phyloP scores from a whole-genome alignment of 2,888 invertebrate genomes.

The Acanthococcus lagerstroemiae region DNA sequence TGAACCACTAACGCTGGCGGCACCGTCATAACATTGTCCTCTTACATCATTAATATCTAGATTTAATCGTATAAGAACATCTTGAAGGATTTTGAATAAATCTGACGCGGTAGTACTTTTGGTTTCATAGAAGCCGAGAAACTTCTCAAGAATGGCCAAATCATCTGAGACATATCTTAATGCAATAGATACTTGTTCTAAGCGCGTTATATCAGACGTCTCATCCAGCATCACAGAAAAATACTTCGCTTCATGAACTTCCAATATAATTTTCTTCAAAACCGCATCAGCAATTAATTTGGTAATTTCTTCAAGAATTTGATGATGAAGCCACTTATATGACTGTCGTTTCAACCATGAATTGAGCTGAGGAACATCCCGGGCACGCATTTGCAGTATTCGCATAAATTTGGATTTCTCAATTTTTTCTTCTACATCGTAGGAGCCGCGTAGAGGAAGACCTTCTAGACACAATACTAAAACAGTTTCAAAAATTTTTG shows the following conservation, averaged over 20 bases:
- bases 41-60: neutral
- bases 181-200: neutral
- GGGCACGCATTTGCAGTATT: neutral
- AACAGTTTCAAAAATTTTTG: neutral
- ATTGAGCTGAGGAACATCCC: neutral
- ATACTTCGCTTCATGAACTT: neutral
- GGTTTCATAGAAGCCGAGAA: neutral
- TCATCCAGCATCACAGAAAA: neutral
- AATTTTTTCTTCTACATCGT: neutral
- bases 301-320: neutral
- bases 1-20: neutral
- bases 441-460: neutral
- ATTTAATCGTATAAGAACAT: neutral
- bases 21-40: slow-evolving; percentile 7
- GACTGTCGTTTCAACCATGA: neutral
- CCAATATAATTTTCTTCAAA: neutral
- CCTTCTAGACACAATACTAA: neutral
- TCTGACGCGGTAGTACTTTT: neutral
- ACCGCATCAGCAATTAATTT: neutral
- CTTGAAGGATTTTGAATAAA: neutral
- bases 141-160: neutral
- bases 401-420: no score
- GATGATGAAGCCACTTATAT: neutral
- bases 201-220: neutral
- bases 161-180: neutral